These are phyloP conservation scores for Halichoerus grypus DNA, from an alignment of 2,113 vertebrate species.

Conservation along the genomic window DNA sequence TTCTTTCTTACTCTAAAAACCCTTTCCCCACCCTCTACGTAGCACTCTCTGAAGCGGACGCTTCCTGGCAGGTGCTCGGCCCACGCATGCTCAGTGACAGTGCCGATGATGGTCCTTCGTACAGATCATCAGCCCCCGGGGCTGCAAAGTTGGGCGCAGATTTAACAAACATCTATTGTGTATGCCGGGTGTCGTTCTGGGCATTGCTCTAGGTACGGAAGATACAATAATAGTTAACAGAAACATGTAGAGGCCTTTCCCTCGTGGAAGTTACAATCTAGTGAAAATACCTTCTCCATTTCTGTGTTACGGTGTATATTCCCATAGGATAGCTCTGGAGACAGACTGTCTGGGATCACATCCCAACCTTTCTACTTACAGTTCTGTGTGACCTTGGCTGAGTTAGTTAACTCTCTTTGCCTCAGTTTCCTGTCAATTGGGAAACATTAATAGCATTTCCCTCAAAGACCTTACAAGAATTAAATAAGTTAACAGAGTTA, in stretches of 20 bases:
- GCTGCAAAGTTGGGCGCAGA: neutral
- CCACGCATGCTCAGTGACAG: neutral
- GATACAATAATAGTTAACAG: neutral
- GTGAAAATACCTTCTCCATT: neutral
- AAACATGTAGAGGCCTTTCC: neutral
- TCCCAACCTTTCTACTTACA: neutral
- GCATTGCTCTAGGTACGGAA: neutral
- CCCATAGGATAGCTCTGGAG: neutral
- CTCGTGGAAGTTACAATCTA: neutral
- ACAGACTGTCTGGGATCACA: neutral
- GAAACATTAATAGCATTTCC: neutral
- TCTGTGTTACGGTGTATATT: neutral
- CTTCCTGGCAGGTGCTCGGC: neutral
- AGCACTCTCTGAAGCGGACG: neutral
- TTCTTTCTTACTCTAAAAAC: neutral
- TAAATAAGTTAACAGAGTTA: constrained; percentile 20
- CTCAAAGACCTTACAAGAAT: neutral
- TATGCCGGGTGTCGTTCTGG: neutral
- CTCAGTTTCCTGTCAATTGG: constrained; percentile 17
- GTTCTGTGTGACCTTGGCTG: neutral
- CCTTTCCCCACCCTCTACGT: neutral
- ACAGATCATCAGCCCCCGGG: neutral
- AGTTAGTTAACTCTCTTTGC: neutral
- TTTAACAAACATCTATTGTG: neutral
- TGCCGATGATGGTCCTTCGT: neutral